Base-by-base conservation (phyloP, 2,113 vertebrate species). In the Equus quagga region DNA sequence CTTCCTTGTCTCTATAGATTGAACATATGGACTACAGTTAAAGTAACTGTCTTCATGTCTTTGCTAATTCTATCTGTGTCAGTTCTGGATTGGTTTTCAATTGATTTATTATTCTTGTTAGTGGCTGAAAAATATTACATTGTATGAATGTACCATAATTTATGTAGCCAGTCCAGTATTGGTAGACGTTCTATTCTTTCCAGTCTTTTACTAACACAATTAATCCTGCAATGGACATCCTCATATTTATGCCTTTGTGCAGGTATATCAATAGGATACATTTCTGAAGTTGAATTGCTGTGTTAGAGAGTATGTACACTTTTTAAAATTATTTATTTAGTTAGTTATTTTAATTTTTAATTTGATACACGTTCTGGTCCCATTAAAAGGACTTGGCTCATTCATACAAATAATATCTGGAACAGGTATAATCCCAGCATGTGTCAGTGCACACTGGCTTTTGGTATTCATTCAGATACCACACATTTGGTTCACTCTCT, bases 281-380 rank as follows among this genome's bases (percentile, higher is more conserved):
- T 81, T 85, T 89, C 33, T 94, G 83, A 93, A 65, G n/a, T 73
- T 24, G 62, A 93, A 23, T 89, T 84, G 72, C 62, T 93, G 51
- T 9, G 2, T 70, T 86, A 90, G 9, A 88, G 14, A 76, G 4
- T 78, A 80, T n/a, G 6, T 82, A 2, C 11, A 70, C 2, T 94
- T 94, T 60, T 17, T 15, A 84, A 75, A 79, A 67, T 21, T 19
- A 14, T 54, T n/a, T 62, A n/a, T 82, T 51, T 72, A 65, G 56
- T 88, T 58, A 60, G 54, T 88, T 15, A 82, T 73, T 89, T 72
- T 17, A 94, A 92, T 58, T 78, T 79, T 83, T 76, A 87, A 64
- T 92, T 60, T 89, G 8, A 58, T 54, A 80, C 33, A 75, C 14
- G 64, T 60, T 67, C 33, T 95, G 81, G n/a, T 21, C 21, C 72